A percentile compares a stretch with the other conserved stretches of the same genome.
These are phyloP conservation scores for Sialis fuliginosa DNA, from an alignment of 2,888 invertebrate species.

Conservation along the genomic window DNA sequence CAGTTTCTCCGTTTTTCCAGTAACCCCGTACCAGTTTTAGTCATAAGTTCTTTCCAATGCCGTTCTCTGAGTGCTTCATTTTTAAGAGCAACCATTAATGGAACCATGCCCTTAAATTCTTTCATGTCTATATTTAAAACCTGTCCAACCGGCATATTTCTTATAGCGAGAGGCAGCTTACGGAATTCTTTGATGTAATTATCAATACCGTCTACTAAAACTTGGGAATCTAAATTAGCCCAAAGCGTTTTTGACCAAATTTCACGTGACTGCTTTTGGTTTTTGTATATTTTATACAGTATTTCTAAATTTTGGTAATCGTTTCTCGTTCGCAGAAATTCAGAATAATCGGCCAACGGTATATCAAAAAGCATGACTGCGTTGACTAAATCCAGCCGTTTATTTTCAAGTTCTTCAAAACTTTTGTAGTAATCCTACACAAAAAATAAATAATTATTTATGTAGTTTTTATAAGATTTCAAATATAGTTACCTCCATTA, in stretches of 20 bases:
- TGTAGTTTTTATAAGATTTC: conserved; percentile 15
- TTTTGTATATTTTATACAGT: conserved; percentile 60
- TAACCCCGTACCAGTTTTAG: conserved; percentile 57
- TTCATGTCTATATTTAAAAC: conserved; percentile 70
- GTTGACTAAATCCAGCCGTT: conserved; percentile 41
- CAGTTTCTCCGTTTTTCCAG: too few relatives aligned
- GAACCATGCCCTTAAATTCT: conserved; percentile 72
- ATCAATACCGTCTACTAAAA: conserved; percentile 72
- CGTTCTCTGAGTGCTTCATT: conserved; percentile 78
- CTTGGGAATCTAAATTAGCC: conserved; percentile 71
- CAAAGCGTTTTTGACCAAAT: conserved; percentile 76
- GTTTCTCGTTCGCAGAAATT: conserved; percentile 41
- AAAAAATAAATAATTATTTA: background rate
- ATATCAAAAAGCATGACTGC: conserved; percentile 81
- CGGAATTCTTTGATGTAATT: conserved; percentile 62
- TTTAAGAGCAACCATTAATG: conserved; percentile 78
- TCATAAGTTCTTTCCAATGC: conserved; percentile 83
- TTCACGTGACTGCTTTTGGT: conserved; percentile 60
- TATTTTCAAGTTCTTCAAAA: conserved; percentile 47
- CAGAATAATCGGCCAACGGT: conserved; percentile 65
- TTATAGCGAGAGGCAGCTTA: conserved; percentile 47
- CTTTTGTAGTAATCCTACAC: conserved; percentile 37
- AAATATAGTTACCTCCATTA: conserved; percentile 35
- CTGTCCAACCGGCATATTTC: conserved; percentile 40
- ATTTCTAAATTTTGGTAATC: conserved; percentile 50